phyloP scores from a whole-genome alignment of 92 coral and sea anemone species.

The Parazoanthus swiftii region DNA sequence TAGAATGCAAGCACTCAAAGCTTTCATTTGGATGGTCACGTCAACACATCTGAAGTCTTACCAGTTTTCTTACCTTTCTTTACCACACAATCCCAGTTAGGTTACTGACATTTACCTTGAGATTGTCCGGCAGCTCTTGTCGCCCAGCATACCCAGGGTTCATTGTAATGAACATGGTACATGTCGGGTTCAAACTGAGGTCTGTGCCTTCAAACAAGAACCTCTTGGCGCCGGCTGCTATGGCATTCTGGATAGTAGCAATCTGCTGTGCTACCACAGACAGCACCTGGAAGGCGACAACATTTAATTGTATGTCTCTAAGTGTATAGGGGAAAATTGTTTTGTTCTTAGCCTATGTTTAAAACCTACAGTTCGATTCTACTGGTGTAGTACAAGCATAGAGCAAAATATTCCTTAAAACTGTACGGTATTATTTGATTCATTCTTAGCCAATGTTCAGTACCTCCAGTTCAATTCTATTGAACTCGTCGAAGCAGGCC shows the following conservation, averaged over 20 bases:
- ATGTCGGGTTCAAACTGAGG: constrained; percentile 91
- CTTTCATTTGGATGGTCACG: not conserved
- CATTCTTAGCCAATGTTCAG: no score
- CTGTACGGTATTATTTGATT: no score
- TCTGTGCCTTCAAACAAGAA: constrained; percentile 98
- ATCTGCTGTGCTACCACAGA: constrained; percentile 99
- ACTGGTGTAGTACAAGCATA: no score
- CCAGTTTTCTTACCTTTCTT: no score
- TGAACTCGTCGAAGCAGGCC: constrained; percentile 99
- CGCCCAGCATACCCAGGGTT: constrained; percentile 99
- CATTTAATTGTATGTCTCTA: not conserved
- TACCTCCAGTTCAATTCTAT: constrained; percentile 97
- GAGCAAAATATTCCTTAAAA: no score
- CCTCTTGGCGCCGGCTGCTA: constrained; percentile 80
- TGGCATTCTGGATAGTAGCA: constrained; percentile 96
- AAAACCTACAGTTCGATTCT: no score
- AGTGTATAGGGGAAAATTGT: no score
- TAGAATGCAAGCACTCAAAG: not conserved
- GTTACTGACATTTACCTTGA: constrained; percentile 66
- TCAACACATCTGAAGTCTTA: not conserved
- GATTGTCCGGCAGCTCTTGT: constrained; percentile 95
- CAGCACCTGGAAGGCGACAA: constrained; percentile 69
- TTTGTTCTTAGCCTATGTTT: no score
- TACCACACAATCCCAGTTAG: not conserved
- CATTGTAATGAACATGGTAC: constrained; percentile 99